phyloP scores from a whole-genome alignment of 2,113 vertebrate genomes.

The Peromyscus californicus region DNA sequence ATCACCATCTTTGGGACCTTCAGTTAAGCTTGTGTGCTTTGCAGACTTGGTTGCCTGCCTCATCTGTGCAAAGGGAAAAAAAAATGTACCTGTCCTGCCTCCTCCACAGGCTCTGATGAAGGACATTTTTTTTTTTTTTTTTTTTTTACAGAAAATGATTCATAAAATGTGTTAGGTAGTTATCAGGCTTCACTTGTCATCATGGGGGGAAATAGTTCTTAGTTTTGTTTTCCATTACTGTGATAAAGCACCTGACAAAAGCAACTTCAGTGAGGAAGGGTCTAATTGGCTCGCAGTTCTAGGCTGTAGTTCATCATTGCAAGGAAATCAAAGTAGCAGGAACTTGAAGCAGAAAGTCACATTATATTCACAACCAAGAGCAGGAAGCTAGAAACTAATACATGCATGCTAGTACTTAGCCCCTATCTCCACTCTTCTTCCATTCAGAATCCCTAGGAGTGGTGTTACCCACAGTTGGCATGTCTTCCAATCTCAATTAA shows the following conservation, averaged over 20 bases:
- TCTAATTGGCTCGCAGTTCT: background rate
- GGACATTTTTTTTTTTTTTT: rapidly evolving
- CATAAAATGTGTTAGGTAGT: background rate
- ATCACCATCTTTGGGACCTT: background rate
- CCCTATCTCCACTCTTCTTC: too few species aligned
- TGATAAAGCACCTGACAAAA: background rate
- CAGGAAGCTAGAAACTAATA: background rate
- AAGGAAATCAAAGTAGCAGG: background rate
- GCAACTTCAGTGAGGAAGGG: background rate
- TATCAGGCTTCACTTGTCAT: background rate
- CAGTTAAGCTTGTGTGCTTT: background rate
- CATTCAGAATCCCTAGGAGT: background rate
- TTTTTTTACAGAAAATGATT: background rate
- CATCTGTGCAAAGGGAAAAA: background rate
- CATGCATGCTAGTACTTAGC: background rate
- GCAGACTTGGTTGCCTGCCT: background rate
- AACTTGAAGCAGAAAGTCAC: background rate
- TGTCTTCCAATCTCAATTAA: background rate
- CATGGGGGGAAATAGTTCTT: background rate
- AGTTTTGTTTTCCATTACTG: background rate
- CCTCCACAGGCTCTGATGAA: background rate
- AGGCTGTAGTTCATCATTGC: background rate
- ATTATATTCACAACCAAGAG: background rate
- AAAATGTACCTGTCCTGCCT: background rate
- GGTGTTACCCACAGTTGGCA: too few species aligned